Evolutionary conservation across 2,888 invertebrate genomes (phyloP), one percentile per base, ranked within the genome.

Genomic region (Sinodicranocentrus sp.): DNA sequence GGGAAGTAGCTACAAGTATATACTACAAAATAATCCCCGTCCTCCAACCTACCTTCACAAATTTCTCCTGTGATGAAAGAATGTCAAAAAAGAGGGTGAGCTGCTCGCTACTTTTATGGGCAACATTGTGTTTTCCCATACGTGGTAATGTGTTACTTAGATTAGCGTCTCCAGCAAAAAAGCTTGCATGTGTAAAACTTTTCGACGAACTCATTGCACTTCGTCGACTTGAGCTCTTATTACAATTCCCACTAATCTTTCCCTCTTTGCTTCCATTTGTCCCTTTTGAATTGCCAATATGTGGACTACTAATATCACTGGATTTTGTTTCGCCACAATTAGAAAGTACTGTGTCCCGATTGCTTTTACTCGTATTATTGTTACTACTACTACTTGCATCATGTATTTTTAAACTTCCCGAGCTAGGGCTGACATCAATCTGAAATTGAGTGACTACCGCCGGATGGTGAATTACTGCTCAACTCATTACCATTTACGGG

Each of bases 1-100:
- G n/a, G n/a, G n/a, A n/a, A n/a, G n/a, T n/a, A n/a, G n/a, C n/a
- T n/a, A n/a, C n/a, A n/a, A n/a, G n/a, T n/a, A n/a, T n/a, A n/a
- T n/a, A n/a, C n/a, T n/a, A n/a, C n/a, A n/a, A n/a, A n/a, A n/a
- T n/a, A n/a, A n/a, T n/a, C n/a, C n/a, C n/a, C n/a, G n/a, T n/a
- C n/a, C n/a, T n/a, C n/a, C n/a, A 48, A 63, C 63, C 63, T 71
- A 95, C 95, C 95, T 95, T 94, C 90, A 95, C 95, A 90, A 95
- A 94, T 90, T 94, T 92, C 90, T 95, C 95, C 92, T 95, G 95
- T 75, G 95, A 94, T 90, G 95, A 95, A 90, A 95, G 92, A 89
- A 95, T 95, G 90, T 95, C 95, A 90, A 95, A 94, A 91, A 95
- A 95, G 67, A 95, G 92, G 57, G 94, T 93, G 90, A 95, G 93